A percentile compares a stretch with the other conserved stretches of the same genome.
These are phyloP conservation scores for Griposia aprilina DNA, from an alignment of 2,888 invertebrate species.

Conservation along the genomic window DNA sequence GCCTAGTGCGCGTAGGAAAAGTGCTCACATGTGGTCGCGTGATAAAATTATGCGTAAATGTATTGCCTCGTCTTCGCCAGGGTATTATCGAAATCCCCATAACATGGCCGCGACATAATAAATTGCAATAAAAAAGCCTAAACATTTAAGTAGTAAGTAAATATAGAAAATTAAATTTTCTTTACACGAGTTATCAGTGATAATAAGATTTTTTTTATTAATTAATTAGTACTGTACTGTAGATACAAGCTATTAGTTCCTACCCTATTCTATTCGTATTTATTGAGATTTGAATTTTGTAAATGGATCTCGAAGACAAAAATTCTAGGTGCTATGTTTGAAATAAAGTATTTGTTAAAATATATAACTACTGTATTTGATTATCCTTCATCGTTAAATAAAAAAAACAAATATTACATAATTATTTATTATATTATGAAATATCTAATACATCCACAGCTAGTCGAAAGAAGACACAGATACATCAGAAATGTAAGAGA, in stretches of 20 bases:
- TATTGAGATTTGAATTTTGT: conserved; percentile 76
- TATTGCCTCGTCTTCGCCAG: conserved; percentile 21
- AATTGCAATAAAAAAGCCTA: conserved; percentile 41
- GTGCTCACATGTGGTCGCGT: conserved; percentile 9
- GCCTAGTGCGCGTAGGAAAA: neutral
- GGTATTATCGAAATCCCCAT: conserved; percentile 1
- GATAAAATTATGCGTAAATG: conserved; percentile 19
- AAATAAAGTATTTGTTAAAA: conserved; percentile 83
- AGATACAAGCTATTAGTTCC: conserved; percentile 71
- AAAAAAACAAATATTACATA: conserved; percentile 5
- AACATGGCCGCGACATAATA: conserved; percentile 1
- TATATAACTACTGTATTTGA: conserved; percentile 50
- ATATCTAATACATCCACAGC: conserved; percentile 53
- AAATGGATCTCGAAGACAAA: conserved; percentile 84
- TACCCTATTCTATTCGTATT: conserved; percentile 68
- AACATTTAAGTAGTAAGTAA: conserved; percentile 13
- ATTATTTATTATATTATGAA: conserved; percentile 48
- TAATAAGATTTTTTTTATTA: conserved; percentile 35
- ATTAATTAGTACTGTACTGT: conserved; percentile 52
- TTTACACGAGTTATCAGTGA: conserved; percentile 48
- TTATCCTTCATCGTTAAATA: neutral
- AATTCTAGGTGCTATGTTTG: conserved; percentile 87
- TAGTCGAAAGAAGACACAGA: conserved; percentile 37
- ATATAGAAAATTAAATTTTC: conserved; percentile 52
- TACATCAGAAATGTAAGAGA: conserved; percentile 44